Evolutionary conservation across 1,140 invertebrate genomes (phyloP).

Genomic region (Pygmarrhopalites habei): DNA sequence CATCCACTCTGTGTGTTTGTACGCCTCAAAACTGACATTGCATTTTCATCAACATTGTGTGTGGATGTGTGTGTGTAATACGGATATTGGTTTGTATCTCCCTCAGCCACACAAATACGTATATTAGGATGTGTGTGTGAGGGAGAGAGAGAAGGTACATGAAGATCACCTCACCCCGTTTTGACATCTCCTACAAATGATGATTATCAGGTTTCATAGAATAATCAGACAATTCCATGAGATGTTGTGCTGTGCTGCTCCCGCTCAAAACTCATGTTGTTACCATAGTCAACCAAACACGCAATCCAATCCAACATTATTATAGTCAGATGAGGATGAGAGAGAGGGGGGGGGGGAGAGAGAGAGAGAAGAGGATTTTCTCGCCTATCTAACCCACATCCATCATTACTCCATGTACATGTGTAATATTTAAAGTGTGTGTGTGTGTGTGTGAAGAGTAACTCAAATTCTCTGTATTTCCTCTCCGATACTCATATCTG

Average conservation of each 20-base stretch:
- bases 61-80: too few species aligned
- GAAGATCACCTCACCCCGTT: conserved; percentile 10
- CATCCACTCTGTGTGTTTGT: too few species aligned
- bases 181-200: conserved; percentile 14
- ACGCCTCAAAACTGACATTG: too few species aligned
- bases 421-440: background rate
- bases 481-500: background rate
- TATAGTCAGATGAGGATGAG: background rate
- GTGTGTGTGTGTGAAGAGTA: background rate
- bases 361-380: conserved; percentile 5
- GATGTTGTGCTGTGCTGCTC: too few species aligned
- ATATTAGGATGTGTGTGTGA: background rate
- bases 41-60: too few species aligned
- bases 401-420: conserved; percentile 11
- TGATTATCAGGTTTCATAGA: conserved; percentile 14
- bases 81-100: too few species aligned
- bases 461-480: background rate
- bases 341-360: background rate
- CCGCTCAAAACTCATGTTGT: too few species aligned
- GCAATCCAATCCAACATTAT: background rate
- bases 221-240: conserved; percentile 9
- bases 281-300: too few species aligned
- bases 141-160: background rate
- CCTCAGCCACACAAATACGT: too few species aligned
- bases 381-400: conserved; percentile 12